Conservation (phyloP, 2,113 vertebrate genomes). For the Romanogobio albipinnatus region DNA sequence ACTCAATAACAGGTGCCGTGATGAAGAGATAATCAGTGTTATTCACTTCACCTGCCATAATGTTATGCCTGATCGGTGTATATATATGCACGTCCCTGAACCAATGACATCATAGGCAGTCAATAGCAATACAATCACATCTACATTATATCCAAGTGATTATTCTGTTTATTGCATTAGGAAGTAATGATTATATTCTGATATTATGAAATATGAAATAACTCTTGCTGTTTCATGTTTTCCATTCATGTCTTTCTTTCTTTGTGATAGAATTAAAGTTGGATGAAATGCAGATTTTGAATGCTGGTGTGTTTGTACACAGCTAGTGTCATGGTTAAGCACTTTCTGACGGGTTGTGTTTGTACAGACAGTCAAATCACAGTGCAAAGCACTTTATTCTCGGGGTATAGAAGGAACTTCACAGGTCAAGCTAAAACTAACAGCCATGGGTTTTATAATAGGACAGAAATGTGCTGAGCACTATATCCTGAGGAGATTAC, state of each 20-base stretch:
- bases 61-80: too few species aligned
- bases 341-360: constrained; percentile 52
- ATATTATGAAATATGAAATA: not conserved
- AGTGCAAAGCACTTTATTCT: constrained; percentile 40
- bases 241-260: too few species aligned
- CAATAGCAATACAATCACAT: too few species aligned
- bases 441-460: not conserved
- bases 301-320: not conserved
- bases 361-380: constrained; percentile 26
- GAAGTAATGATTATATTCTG: too few species aligned
- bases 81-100: too few species aligned
- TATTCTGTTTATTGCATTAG: too few species aligned
- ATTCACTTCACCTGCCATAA: too few species aligned
- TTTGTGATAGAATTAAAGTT: too few species aligned
- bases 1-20: too few species aligned
- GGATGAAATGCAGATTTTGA: not conserved
- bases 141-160: too few species aligned
- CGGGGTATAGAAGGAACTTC: constrained; percentile 12
- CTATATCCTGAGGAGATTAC: not conserved
- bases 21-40: too few species aligned
- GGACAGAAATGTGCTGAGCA: not conserved
- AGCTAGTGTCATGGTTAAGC: constrained; percentile 7
- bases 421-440: not conserved
- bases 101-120: too few species aligned
- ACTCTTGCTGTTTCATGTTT: not conserved